Evolutionary conservation across 2,888 invertebrate genomes (phyloP).

Genomic region (Platerodrilus igneus): DNA sequence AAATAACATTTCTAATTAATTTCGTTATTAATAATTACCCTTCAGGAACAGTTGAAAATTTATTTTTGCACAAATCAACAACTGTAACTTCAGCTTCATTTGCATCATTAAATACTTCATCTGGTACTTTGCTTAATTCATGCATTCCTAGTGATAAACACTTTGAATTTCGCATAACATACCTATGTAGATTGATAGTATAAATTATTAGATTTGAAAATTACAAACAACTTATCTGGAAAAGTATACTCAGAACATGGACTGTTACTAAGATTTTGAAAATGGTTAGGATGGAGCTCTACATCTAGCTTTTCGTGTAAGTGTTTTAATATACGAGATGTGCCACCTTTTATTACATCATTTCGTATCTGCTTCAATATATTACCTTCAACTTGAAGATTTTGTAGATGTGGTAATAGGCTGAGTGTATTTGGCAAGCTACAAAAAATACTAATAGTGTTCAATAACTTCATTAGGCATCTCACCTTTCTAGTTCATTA

Average conservation of each 20-base stretch:
- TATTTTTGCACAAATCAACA: constrained; percentile 80
- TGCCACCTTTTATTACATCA: constrained; percentile 83
- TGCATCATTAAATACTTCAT: constrained; percentile 67
- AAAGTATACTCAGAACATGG: constrained; percentile 15
- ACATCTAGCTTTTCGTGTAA: constrained; percentile 57
- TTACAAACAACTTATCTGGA: constrained; percentile 42
- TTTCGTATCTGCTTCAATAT: constrained; percentile 74
- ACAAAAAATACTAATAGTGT: too few relatives aligned
- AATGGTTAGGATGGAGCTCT: constrained; percentile 8
- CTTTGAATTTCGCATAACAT: constrained; percentile 54
- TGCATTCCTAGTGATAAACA: constrained; percentile 60
- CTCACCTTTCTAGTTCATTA: constrained; percentile 55
- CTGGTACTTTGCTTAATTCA: constrained; percentile 62
- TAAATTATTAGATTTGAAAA: too few relatives aligned
- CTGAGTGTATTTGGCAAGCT: constrained; percentile 67
- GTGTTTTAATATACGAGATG: constrained; percentile 73
- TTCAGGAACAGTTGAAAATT: constrained; percentile 61
- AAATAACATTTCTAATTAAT: neutral
- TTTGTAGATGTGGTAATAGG: constrained; percentile 71
- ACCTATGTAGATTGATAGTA: too few relatives aligned
- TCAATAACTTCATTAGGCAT: neutral
- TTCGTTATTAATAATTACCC: constrained; percentile 51
- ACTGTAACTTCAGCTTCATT: constrained; percentile 65
- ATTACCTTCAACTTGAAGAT: constrained; percentile 82
- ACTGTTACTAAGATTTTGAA: neutral